Evolutionary conservation across 2,797 vertebrate species (phyloP).

Genomic region (Coccyzus lansbergi): DNA sequence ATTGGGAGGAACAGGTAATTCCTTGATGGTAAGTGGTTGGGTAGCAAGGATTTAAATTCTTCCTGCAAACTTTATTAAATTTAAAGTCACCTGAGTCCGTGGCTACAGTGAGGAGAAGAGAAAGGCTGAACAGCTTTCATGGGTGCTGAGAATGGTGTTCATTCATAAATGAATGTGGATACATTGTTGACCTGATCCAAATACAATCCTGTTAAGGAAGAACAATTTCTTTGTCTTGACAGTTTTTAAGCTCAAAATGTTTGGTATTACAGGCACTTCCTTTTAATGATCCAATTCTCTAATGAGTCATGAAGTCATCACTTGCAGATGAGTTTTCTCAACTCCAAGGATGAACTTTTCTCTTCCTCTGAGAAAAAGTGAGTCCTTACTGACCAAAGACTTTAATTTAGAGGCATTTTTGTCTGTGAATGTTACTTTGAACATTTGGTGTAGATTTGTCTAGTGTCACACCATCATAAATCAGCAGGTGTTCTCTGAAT

Average conservation of each 20-base stretch:
- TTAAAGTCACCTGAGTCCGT: not conserved
- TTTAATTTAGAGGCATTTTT: not conserved
- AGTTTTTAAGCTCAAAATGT: not conserved
- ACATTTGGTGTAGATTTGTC: not conserved
- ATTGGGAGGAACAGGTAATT: not conserved
- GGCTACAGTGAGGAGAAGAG: not conserved
- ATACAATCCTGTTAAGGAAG: not conserved
- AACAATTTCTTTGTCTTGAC: not conserved
- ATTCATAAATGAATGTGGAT: not conserved
- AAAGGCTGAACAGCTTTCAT: not conserved
- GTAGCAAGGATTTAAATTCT: not conserved
- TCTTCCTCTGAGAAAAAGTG: not conserved
- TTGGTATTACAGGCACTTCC: not conserved
- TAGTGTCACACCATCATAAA: not conserved
- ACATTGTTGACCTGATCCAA: not conserved
- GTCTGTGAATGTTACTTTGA: not conserved
- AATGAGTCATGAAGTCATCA: not conserved
- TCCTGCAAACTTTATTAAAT: not conserved
- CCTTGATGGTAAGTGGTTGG: not conserved
- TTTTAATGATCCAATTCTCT: not conserved
- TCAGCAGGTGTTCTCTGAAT: not conserved
- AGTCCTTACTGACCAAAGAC: not conserved
- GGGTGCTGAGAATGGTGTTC: not conserved
- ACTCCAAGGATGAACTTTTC: not conserved
- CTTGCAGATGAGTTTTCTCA: not conserved